Conservation (phyloP, 2,797 vertebrate species). For the Orestias chungarensis region DNA sequence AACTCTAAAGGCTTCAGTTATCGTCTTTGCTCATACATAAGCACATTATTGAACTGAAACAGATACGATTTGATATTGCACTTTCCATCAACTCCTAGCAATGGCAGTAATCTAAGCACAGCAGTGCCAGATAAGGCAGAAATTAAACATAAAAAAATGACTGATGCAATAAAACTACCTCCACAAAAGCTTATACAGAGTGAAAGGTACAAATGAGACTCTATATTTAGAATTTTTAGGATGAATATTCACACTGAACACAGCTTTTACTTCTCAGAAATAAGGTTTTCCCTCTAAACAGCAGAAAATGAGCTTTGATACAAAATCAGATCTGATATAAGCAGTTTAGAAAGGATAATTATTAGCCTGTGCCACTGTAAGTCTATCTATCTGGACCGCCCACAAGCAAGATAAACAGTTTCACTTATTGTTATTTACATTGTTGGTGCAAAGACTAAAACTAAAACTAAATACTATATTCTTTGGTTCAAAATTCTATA, state of each 20-base stretch:
- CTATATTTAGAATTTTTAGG: slow-evolving; percentile 25
- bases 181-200: slow-evolving; percentile 31
- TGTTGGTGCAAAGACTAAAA: slow-evolving; percentile 56
- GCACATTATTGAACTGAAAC: slow-evolving; percentile 34
- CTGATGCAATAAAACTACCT: slow-evolving; percentile 68
- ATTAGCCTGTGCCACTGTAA: slow-evolving; percentile 18
- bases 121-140: slow-evolving; percentile 22
- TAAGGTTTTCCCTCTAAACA: slow-evolving; percentile 22
- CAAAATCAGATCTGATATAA: slow-evolving; percentile 32
- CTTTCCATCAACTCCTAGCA: slow-evolving; percentile 59
- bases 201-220: slow-evolving; percentile 3
- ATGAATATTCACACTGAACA: slow-evolving; percentile 36
- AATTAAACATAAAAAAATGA: slow-evolving; percentile 42
- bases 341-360: slow-evolving; percentile 23
- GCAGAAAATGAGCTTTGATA: slow-evolving; percentile 25
- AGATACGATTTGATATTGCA: slow-evolving; percentile 65
- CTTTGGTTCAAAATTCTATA: slow-evolving; percentile 76
- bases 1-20: neutral
- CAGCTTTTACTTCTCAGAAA: slow-evolving; percentile 24
- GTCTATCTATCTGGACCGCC: slow-evolving; percentile 29
- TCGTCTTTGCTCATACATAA: neutral
- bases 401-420: slow-evolving; percentile 28
- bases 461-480: slow-evolving; percentile 57
- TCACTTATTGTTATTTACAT: slow-evolving; percentile 59
- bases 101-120: slow-evolving; percentile 62